Evolutionary conservation across 2,797 vertebrate genomes (phyloP).

Genomic region (Tadarida brasiliensis): DNA sequence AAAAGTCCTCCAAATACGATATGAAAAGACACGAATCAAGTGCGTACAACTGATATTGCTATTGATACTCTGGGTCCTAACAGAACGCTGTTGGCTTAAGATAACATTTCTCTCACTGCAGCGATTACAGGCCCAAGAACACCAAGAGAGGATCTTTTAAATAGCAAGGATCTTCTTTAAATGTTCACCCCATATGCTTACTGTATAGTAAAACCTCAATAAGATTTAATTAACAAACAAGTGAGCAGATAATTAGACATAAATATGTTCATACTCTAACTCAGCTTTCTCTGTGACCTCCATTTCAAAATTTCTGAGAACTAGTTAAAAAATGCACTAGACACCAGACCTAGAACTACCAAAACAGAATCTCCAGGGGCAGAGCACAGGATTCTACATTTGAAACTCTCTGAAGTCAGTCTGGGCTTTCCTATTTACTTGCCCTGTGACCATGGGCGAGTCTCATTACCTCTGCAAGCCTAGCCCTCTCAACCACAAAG

Average conservation of each 20-base stretch:
- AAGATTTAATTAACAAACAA: constrained; percentile 23
- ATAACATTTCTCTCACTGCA: neutral
- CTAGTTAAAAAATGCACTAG: neutral
- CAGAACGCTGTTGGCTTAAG: neutral
- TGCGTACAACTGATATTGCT: neutral
- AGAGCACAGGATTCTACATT: neutral
- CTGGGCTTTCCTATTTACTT: neutral
- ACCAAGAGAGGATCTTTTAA: neutral
- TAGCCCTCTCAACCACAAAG: neutral
- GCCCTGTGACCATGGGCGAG: neutral
- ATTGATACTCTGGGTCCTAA: neutral
- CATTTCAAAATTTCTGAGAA: constrained; percentile 27
- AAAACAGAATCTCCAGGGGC: neutral
- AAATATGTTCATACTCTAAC: neutral
- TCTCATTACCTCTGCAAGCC: neutral
- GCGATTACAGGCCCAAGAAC: neutral
- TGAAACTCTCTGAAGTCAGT: constrained; percentile 11
- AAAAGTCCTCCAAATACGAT: neutral
- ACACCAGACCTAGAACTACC: neutral
- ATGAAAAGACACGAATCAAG: constrained; percentile 7
- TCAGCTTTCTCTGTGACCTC: neutral
- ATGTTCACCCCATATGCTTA: neutral
- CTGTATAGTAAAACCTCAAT: neutral
- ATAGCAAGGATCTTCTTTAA: neutral
- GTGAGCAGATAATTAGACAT: neutral